Base-by-base conservation (phyloP, 2,113 vertebrate species). In the Ctenomys sociabilis region DNA sequence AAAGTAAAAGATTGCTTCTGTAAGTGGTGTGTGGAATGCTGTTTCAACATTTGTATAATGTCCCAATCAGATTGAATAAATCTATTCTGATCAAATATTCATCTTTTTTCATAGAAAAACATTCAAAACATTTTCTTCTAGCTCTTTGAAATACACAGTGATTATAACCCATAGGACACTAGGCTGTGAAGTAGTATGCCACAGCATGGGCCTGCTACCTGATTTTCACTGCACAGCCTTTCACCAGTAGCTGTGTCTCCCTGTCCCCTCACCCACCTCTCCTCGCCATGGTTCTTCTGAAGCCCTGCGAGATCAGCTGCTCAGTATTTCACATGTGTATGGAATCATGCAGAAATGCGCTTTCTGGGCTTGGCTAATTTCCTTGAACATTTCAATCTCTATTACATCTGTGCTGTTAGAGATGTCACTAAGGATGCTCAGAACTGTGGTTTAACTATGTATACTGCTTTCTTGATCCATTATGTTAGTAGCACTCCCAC, bases 161-260 rank as follows among this genome's bases (percentile, higher is more conserved):
- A 14, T 0, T 22, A 2, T 37, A 63, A 63, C 10, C 24, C 8
- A 43, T 8, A 5, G 61, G 40, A 12, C 80, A 84, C 11, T 0
- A 26, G 4, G 16, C 14, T 0, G 37, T 19, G 7, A 14, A 63
- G 26, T 19, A 21, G 16, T 28, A 4, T 16, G 10, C 4, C 14
- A 63, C 37, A 84, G 43, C 24, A 12, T 7, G 11, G 5, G 8
- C 6, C 12, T 61, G 14, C 12, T 59, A 3, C 16, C 78, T 54
- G 32, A 19, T 30, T 57, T n/a, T 59, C 26, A 16, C 54, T 61
- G 3, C 16, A 5, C 1, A 37, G 5, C 26, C 14, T 1, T 63
- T 30, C 7, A 19, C 7, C 14, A 30, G 37, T 26, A 43, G 1
- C 37, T 26, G 1, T 14, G 2, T 16, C 37, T 1, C 24, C 1